Base-by-base conservation (phyloP, 2,113 vertebrate species). In the Leptodactylus fuscus region DNA sequence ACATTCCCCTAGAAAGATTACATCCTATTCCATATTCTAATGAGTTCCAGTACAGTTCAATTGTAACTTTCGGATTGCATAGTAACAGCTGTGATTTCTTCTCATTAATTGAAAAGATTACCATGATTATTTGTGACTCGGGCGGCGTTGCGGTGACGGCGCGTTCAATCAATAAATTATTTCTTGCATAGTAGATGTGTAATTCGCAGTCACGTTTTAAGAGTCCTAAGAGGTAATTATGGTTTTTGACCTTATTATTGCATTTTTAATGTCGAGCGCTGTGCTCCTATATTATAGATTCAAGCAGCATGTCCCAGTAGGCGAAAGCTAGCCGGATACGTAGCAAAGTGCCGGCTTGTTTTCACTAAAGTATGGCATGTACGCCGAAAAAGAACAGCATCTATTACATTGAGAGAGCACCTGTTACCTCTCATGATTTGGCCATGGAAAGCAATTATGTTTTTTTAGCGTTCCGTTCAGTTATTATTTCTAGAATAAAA, bases 1-100 rank as follows among this genome's bases (percentile, higher is more conserved):
- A 36, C 77, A 49, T 78, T 85, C 87, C 89, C 85, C 88, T 82
- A 88, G 87, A 91, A 87, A 88, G 87, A 55, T 88, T 88, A 89
- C 78, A 90, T 81, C 76, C 87, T 34, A 74, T 86, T 92, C 73
- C 82, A 78, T 91, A 88, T 87, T 62, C 29, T 89, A 83, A 83
- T 48, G 49, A 36, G 69, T 89, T 88, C 81, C 86, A 88, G 69
- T 82, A 85, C 87, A 87, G 81, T 89, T 89, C 83, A 90, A 81
- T 82, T n/a, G 32, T 69, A 90, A 78, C 20, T 87, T 85, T 85
- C 85, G 88, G 27, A 88, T 86, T 89, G 53, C 87, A 16, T 86
- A 90, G 90, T 87, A 89, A 77, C 15, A 71, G 75, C 53, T 83
- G 88, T 15, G 86, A 88, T 89, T 88, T 70, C 48, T 90, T 91